Conservation (phyloP, 1,140 invertebrate species). For the Papilio aristodemus region DNA sequence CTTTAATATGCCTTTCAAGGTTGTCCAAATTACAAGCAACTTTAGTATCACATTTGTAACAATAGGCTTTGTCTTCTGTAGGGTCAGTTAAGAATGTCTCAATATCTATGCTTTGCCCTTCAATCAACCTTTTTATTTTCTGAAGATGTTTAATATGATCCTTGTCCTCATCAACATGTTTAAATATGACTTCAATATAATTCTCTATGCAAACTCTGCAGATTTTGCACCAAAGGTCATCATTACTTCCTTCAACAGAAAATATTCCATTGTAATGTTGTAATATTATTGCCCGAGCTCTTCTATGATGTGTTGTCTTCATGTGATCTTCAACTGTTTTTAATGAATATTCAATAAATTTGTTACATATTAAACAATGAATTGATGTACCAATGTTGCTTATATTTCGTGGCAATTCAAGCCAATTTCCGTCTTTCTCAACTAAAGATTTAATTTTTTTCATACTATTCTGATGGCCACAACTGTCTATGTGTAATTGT, state of each 20-base stretch:
- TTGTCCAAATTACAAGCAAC: conserved; percentile 52
- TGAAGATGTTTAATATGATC: conserved; percentile 41
- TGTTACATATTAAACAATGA: conserved; percentile 46
- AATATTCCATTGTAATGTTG: conserved; percentile 56
- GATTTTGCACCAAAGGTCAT: conserved; percentile 53
- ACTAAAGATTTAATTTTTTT: conserved; percentile 39
- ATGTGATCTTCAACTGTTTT: conserved; percentile 40
- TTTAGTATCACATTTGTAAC: conserved; percentile 46
- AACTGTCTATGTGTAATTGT: conserved; percentile 38
- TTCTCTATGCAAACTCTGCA: conserved; percentile 45
- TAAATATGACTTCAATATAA: conserved; percentile 52
- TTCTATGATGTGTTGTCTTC: conserved; percentile 37
- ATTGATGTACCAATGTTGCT: conserved; percentile 31
- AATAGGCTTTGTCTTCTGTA: conserved; percentile 51
- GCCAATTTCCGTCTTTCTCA: conserved; percentile 46
- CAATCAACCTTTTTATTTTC: conserved; percentile 46
- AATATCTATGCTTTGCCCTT: conserved; percentile 49
- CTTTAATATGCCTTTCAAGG: conserved; percentile 49
- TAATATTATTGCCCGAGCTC: conserved; percentile 48
- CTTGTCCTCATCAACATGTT: conserved; percentile 51
- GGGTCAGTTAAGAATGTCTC: conserved; percentile 48
- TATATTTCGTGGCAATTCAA: conserved; percentile 41
- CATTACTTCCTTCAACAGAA: conserved; percentile 44
- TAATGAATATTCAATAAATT: conserved; percentile 40
- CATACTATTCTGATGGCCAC: conserved; percentile 35